A percentile compares a stretch with the other conserved stretches of the same genome.
These are phyloP conservation scores for Drosophila parabipectinata DNA, from an alignment of 1,140 invertebrate species.

Conservation along the genomic window DNA sequence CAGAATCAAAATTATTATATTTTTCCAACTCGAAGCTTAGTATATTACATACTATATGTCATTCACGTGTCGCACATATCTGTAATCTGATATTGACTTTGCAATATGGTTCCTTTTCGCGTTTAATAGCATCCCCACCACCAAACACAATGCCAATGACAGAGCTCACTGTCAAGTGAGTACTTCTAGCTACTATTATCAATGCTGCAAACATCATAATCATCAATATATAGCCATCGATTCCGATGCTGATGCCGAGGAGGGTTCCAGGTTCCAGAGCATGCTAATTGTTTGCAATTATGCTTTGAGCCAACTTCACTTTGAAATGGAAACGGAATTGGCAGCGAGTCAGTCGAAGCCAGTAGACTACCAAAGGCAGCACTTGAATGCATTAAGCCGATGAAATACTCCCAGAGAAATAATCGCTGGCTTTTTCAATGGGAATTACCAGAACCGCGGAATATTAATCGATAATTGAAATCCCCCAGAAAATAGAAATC, in stretches of 20 bases:
- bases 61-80: not conserved
- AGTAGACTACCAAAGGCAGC: slow-evolving; percentile 14
- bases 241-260: not conserved
- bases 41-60: too few relatives aligned
- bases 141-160: slow-evolving; percentile 27
- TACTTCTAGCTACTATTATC: slow-evolving; percentile 13
- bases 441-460: slow-evolving; percentile 31
- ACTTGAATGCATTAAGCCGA: slow-evolving; percentile 40
- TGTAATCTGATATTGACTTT: slow-evolving; percentile 37
- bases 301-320: slow-evolving; percentile 64
- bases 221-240: slow-evolving; percentile 2
- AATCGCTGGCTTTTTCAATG: slow-evolving; percentile 16
- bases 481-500: not conserved
- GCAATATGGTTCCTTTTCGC: slow-evolving; percentile 19
- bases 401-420: slow-evolving; percentile 12
- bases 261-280: slow-evolving; percentile 23
- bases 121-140: slow-evolving; percentile 2
- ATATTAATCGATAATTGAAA: slow-evolving; percentile 33
- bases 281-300: slow-evolving; percentile 82
- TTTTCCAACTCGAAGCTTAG: too few relatives aligned
- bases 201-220: slow-evolving; percentile 16
- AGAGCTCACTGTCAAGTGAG: slow-evolving; percentile 30
- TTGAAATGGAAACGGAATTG: slow-evolving; percentile 46
- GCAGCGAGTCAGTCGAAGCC: slow-evolving; percentile 29
- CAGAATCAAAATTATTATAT: too few relatives aligned